Conservation (phyloP, 2,888 invertebrate species). For the Coecobrya sp. region DNA sequence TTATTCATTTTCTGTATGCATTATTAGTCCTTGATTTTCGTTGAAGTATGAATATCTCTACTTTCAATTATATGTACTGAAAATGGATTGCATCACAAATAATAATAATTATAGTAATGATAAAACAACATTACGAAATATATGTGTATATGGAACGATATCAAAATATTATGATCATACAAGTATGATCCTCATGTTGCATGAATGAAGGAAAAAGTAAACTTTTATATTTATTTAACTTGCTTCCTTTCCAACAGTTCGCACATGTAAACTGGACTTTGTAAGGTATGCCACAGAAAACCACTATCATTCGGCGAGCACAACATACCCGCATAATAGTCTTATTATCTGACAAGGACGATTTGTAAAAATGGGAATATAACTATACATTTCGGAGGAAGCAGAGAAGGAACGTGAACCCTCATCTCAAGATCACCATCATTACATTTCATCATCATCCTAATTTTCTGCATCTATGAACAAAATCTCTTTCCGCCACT, state of each 20-base stretch:
- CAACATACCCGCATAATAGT: not conserved
- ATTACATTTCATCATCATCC: conserved; percentile 27
- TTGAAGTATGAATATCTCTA: too few species aligned
- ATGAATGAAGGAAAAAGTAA: not conserved
- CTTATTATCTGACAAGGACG: not conserved
- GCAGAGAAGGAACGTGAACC: conserved; percentile 13
- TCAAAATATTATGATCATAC: too few species aligned
- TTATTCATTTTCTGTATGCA: too few species aligned
- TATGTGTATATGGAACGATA: too few species aligned
- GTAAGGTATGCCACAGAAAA: not conserved
- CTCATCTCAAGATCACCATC: conserved; percentile 32
- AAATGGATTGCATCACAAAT: too few species aligned
- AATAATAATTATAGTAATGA: not conserved
- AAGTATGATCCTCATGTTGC: too few species aligned
- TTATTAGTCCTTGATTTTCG: too few species aligned
- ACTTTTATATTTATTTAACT: not conserved
- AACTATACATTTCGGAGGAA: not conserved
- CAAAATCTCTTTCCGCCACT: not conserved
- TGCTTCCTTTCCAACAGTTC: not conserved
- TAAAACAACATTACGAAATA: too few species aligned
- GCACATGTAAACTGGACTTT: not conserved
- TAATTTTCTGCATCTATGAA: conserved; percentile 37
- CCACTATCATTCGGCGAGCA: not conserved
- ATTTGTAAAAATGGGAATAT: not conserved
- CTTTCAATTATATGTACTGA: too few species aligned